These are phyloP conservation scores for Dioctria linearis DNA, from an alignment of 2,888 invertebrate genomes.

Conservation along the genomic window DNA sequence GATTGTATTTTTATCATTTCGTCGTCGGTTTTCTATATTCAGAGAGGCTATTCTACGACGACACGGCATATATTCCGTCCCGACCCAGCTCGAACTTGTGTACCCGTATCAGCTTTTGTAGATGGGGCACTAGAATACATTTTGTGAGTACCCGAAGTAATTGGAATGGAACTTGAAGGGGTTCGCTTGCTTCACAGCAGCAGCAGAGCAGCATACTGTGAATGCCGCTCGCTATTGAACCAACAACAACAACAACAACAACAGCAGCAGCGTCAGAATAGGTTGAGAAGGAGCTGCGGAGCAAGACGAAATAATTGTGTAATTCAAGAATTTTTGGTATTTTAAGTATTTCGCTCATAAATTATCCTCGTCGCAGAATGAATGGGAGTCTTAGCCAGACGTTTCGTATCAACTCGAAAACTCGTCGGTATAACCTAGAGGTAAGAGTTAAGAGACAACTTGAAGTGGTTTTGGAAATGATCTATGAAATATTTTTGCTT, in stretches of 20 bases:
- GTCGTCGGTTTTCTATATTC: no score
- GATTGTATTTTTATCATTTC: no score
- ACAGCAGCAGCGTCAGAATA: not conserved
- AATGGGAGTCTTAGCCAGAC: slow-evolving; percentile 22
- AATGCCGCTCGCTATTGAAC: slow-evolving; percentile 34
- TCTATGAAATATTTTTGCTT: slow-evolving; percentile 6
- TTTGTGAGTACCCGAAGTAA: slow-evolving; percentile 29
- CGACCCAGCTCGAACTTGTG: not conserved
- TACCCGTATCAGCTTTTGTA: slow-evolving; percentile 3
- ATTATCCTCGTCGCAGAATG: slow-evolving; percentile 24
- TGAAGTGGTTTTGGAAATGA: not conserved
- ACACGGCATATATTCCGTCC: no score
- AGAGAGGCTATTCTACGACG: no score
- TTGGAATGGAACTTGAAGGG: slow-evolving; percentile 40
- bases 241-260: not conserved
- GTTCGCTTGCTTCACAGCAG: not conserved
- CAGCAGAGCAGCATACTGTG: not conserved
- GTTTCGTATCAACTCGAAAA: not conserved
- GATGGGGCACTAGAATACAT: not conserved
- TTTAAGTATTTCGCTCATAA: slow-evolving; percentile 42
- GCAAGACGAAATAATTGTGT: slow-evolving; percentile 31
- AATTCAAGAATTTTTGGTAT: slow-evolving; percentile 48
- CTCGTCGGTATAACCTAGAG: not conserved
- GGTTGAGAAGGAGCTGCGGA: not conserved
- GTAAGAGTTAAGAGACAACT: not conserved